Conservation (phyloP, 2,888 invertebrate genomes). For the Lobophora halterata region DNA sequence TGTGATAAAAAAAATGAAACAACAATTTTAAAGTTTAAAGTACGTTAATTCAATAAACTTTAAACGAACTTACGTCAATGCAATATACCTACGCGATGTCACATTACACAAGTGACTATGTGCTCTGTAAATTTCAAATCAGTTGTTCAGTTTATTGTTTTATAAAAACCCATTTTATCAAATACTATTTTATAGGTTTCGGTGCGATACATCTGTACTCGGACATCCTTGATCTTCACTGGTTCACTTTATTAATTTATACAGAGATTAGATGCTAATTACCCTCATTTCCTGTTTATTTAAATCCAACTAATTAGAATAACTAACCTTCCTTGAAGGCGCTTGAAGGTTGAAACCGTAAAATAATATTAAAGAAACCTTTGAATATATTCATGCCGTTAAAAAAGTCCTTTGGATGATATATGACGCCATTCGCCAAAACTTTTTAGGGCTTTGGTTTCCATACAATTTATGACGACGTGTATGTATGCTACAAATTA, state of each 20-base stretch:
- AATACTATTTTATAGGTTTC: no score
- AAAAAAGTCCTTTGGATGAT: slow-evolving; percentile 12
- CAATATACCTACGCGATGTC: no score
- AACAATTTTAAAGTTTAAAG: no score
- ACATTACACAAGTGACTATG: no score
- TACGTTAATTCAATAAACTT: no score
- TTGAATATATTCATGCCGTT: slow-evolving; percentile 20
- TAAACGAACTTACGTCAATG: no score
- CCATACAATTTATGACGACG: slow-evolving; percentile 5
- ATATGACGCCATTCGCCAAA: slow-evolving; percentile 3
- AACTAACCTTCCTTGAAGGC: slow-evolving; percentile 29
- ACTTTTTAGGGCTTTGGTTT: slow-evolving; percentile 4
- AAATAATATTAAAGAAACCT: slow-evolving; percentile 18
- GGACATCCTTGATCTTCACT: neutral
- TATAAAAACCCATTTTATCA: no score
- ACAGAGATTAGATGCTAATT: slow-evolving; percentile 16
- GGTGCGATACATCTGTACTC: no score
- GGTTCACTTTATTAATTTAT: slow-evolving; percentile 1
- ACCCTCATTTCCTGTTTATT: slow-evolving; percentile 18
- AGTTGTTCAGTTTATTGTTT: no score
- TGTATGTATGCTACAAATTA: no score
- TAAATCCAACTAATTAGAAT: slow-evolving; percentile 22
- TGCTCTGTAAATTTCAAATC: no score
- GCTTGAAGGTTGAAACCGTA: slow-evolving; percentile 24
- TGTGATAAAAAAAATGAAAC: no score